Percentiles rank a stretch among this genome's conserved stretches.
Evolutionary conservation across 1,140 invertebrate species (phyloP).

Genomic region (Drosophila pandora): DNA sequence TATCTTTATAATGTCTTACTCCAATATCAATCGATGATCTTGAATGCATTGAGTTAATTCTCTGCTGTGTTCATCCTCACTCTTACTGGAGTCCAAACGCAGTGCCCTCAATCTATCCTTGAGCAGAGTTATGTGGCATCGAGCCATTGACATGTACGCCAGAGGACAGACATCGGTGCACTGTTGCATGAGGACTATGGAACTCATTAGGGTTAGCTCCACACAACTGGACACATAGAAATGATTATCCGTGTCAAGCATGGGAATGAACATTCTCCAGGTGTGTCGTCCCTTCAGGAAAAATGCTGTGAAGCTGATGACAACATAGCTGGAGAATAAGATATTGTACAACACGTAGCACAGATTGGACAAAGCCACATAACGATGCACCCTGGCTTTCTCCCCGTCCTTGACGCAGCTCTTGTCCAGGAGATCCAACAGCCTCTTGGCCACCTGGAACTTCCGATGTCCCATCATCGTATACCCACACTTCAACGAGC

Average conservation of each 20-base stretch:
- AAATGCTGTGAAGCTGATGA: slow-evolving; percentile 20
- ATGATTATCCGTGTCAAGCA: slow-evolving; percentile 25
- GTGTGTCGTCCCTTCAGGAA: slow-evolving; percentile 23
- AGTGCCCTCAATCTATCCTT: slow-evolving; percentile 31
- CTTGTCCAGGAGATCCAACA: slow-evolving; percentile 54
- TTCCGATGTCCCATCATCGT: slow-evolving; percentile 32
- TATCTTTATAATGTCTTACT: slow-evolving; percentile 24
- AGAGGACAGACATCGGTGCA: slow-evolving; percentile 59
- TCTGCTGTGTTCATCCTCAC: slow-evolving; percentile 32
- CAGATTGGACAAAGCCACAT: slow-evolving; percentile 34
- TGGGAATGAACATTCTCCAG: slow-evolving; percentile 57
- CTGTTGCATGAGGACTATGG: slow-evolving; percentile 41
- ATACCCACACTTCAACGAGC: slow-evolving; percentile 38
- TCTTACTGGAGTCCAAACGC: slow-evolving; percentile 4
- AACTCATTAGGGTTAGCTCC: slow-evolving; percentile 31
- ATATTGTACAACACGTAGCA: slow-evolving; percentile 34
- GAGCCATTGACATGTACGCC: slow-evolving; percentile 31
- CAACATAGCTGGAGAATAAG: slow-evolving; percentile 13
- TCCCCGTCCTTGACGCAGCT: slow-evolving; percentile 24
- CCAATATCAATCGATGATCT: slow-evolving; percentile 55
- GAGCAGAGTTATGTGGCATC: slow-evolving; percentile 45
- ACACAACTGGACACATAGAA: slow-evolving; percentile 22
- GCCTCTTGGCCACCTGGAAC: slow-evolving; percentile 24
- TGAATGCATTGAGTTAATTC: slow-evolving; percentile 49
- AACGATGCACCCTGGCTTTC: slow-evolving; percentile 15